Evolutionary conservation across 2,797 vertebrate species (phyloP).

Genomic region (Lutjanus campechanus): DNA sequence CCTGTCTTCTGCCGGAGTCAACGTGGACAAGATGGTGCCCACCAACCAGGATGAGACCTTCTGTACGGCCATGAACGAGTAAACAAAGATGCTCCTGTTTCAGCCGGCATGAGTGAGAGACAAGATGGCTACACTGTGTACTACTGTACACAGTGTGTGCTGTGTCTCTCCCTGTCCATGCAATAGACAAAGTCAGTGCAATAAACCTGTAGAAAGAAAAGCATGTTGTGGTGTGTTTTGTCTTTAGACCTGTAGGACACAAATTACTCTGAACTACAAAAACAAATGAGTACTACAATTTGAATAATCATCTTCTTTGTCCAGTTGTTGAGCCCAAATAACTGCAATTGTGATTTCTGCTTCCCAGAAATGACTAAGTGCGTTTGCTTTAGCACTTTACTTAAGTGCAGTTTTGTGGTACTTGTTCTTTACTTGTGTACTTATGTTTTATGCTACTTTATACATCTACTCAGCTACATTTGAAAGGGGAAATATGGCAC

Average conservation of each 20-base stretch:
- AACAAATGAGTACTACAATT: neutral
- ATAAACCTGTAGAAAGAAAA: constrained; percentile 48
- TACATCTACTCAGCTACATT: too few species aligned
- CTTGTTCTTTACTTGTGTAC: too few species aligned
- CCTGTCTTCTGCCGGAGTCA: constrained; percentile 47
- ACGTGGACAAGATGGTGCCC: constrained; percentile 34
- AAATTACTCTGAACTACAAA: neutral
- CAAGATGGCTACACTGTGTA: neutral
- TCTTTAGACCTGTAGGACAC: neutral
- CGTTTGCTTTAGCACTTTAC: too few species aligned
- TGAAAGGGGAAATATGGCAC: too few species aligned
- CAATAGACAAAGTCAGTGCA: constrained; percentile 17
- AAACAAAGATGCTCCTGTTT: constrained; percentile 27
- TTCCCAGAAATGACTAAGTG: too few species aligned
- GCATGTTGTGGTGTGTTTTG: constrained; percentile 8
- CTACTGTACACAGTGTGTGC: neutral
- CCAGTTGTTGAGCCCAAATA: too few species aligned
- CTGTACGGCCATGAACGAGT: constrained; percentile 62
- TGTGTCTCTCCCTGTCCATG: neutral
- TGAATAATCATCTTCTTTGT: neutral
- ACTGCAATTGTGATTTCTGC: neutral
- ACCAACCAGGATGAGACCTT: constrained; percentile 60
- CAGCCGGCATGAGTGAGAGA: constrained; percentile 19
- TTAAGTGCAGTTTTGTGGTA: too few species aligned
- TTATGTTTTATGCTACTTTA: too few species aligned